These are phyloP conservation scores for Coelogynopora nodosa DNA, from an alignment of 2,888 invertebrate genomes.

Conservation along the genomic window DNA sequence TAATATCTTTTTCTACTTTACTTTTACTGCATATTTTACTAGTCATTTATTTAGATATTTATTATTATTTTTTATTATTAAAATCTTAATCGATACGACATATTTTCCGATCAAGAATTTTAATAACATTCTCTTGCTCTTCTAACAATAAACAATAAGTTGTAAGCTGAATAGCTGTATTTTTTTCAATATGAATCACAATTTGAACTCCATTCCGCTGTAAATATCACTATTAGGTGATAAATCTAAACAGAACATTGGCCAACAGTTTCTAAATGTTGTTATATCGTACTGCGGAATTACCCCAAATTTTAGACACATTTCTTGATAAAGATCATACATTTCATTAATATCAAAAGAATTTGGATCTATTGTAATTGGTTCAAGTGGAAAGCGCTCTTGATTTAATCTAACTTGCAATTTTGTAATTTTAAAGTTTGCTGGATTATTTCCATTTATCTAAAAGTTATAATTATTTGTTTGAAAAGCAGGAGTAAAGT, in stretches of 20 bases:
- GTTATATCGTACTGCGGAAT: background rate
- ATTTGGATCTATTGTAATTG: background rate
- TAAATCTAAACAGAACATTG: background rate
- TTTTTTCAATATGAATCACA: background rate
- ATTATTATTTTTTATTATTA: too few relatives aligned
- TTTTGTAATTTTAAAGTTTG: background rate
- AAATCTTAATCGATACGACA: too few relatives aligned
- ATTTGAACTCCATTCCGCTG: background rate
- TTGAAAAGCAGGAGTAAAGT: background rate
- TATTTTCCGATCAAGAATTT: too few relatives aligned
- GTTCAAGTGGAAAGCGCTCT: background rate
- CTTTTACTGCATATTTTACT: too few relatives aligned
- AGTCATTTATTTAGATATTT: too few relatives aligned
- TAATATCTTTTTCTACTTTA: too few relatives aligned
- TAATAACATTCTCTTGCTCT: too few relatives aligned
- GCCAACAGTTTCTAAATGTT: background rate
- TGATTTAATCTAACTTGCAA: background rate
- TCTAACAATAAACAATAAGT: too few relatives aligned
- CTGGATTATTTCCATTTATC: background rate
- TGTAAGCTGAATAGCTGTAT: too few relatives aligned
- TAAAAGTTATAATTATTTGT: background rate
- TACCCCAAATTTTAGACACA: background rate
- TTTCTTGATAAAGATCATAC: background rate
- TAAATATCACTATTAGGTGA: background rate
- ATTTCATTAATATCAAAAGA: background rate